Conservation (phyloP, 2,797 vertebrate species). For the Coregonus ussuriensis region DNA sequence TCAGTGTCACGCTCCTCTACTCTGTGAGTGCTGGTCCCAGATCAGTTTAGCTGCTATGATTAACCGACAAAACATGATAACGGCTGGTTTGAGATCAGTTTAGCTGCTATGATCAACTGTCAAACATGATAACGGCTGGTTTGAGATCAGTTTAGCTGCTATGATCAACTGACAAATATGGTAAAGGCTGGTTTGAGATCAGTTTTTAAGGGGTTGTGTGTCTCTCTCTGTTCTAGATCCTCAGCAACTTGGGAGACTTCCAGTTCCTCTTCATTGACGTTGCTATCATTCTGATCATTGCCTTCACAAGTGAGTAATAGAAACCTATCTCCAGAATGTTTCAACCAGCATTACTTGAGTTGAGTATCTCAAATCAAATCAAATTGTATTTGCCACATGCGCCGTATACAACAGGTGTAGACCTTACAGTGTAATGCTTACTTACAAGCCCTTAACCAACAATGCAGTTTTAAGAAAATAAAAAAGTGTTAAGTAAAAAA, state of each 20-base stretch:
- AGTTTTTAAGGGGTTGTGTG: neutral
- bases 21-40: constrained; percentile 78
- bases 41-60: neutral
- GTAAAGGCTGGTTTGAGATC: neutral
- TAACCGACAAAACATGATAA: neutral
- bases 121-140: neutral
- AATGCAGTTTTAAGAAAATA: too few species aligned
- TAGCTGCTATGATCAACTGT: too few species aligned
- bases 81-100: neutral
- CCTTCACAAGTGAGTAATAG: constrained; percentile 91
- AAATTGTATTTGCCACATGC: too few species aligned
- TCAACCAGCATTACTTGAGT: too few species aligned
- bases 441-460: too few species aligned
- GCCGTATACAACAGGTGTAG: too few species aligned
- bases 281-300: constrained; percentile 91
- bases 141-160: neutral
- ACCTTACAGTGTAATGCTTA: too few species aligned
- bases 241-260: constrained; percentile 95
- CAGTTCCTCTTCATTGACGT: constrained; percentile 99
- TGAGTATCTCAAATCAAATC: too few species aligned
- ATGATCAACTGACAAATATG: too few species aligned
- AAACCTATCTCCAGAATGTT: too few species aligned
- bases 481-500: too few species aligned
- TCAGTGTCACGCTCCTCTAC: constrained; percentile 93
- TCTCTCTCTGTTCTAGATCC: constrained; percentile 74